Evolutionary conservation across 1,140 invertebrate genomes (phyloP).

Genomic region (Micrasema longulum): DNA sequence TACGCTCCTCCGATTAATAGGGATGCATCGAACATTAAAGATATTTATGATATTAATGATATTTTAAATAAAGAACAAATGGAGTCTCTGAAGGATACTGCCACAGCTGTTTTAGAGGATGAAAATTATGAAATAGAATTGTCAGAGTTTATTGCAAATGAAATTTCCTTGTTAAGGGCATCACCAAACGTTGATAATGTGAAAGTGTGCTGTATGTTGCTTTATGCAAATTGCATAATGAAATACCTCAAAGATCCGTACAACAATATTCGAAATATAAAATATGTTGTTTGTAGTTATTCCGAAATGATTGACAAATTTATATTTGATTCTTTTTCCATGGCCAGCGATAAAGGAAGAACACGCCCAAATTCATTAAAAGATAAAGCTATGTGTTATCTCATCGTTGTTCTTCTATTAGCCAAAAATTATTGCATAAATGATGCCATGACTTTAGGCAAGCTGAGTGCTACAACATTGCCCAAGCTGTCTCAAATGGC

Average conservation of each 20-base stretch:
- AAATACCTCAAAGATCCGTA: slow-evolving; percentile 42
- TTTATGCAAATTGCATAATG: slow-evolving; percentile 51
- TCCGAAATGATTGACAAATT: slow-evolving; percentile 43
- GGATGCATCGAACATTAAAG: slow-evolving; percentile 57
- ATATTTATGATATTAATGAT: slow-evolving; percentile 62
- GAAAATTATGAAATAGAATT: slow-evolving; percentile 25
- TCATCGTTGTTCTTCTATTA: slow-evolving; percentile 46
- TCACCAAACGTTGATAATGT: slow-evolving; percentile 8
- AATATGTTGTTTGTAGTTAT: slow-evolving; percentile 44
- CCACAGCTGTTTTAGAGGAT: slow-evolving; percentile 20
- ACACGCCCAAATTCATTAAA: slow-evolving; percentile 44
- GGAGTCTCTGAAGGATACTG: slow-evolving; percentile 31
- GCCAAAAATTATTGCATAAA: slow-evolving; percentile 36
- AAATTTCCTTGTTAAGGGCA: slow-evolving; percentile 18
- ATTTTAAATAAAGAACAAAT: slow-evolving; percentile 59
- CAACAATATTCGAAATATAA: slow-evolving; percentile 28
- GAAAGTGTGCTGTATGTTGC: slow-evolving; percentile 34
- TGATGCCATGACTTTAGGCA: slow-evolving; percentile 34
- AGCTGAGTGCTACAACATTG: slow-evolving; percentile 24
- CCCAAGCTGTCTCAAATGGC: slow-evolving; percentile 41
- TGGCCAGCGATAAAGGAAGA: slow-evolving; percentile 47
- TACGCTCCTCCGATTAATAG: slow-evolving; percentile 60
- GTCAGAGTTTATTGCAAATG: slow-evolving; percentile 41
- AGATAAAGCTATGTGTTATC: slow-evolving; percentile 50
- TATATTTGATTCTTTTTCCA: slow-evolving; percentile 46